Conservation (phyloP, 2,888 invertebrate genomes). For the Philhelius pedissequus region DNA sequence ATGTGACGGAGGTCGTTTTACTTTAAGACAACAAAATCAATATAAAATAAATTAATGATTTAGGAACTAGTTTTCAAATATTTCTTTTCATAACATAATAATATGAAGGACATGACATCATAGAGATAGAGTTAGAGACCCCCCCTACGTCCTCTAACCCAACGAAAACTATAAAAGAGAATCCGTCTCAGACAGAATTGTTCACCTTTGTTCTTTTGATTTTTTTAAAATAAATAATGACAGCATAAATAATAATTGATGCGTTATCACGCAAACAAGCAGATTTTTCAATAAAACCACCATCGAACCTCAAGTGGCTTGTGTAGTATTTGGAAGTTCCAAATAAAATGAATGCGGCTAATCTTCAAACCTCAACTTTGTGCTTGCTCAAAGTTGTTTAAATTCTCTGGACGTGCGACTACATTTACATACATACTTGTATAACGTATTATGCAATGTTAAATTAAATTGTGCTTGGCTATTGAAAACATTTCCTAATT, state of each 20-base stretch:
- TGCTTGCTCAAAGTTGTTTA: neutral
- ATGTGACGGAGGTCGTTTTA: too few species aligned
- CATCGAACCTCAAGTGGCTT: constrained; percentile 14
- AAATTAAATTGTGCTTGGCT: neutral
- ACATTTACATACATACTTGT: too few species aligned
- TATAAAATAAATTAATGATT: neutral
- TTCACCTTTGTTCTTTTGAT: constrained; percentile 36
- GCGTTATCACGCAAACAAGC: constrained; percentile 9
- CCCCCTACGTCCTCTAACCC: neutral
- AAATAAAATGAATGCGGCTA: neutral
- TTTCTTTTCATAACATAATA: neutral
- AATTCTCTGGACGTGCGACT: constrained; percentile 9
- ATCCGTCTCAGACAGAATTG: neutral
- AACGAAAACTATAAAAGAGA: neutral
- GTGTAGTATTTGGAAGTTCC: neutral
- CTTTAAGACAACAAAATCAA: neutral
- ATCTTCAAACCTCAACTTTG: neutral
- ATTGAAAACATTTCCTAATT: constrained; percentile 30
- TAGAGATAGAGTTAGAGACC: neutral
- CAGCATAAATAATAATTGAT: constrained; percentile 40
- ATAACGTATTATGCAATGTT: constrained; percentile 20
- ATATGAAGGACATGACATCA: constrained; percentile 49
- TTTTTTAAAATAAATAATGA: constrained; percentile 48
- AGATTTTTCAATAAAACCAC: neutral
- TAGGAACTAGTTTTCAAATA: constrained; percentile 29